These are phyloP conservation scores for Manis crassicaudata DNA, from an alignment of 2,797 vertebrate genomes.

Conservation along the genomic window DNA sequence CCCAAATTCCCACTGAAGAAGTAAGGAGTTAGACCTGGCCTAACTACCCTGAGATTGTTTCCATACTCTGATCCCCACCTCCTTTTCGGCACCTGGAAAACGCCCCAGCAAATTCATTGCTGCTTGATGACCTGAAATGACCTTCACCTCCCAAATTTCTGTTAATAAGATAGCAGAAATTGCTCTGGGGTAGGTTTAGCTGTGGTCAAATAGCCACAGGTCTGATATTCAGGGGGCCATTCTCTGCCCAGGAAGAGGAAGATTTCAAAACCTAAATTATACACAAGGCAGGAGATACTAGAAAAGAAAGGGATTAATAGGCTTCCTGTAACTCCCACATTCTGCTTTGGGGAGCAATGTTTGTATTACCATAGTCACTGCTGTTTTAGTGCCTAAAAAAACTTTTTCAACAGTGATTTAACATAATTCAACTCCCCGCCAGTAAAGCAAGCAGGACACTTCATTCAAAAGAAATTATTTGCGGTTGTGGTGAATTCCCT, in stretches of 20 bases:
- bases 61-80: neutral
- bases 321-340: constrained; percentile 62
- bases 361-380: constrained; percentile 69
- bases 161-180: constrained; percentile 14
- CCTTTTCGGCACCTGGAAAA: neutral
- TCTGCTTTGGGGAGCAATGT: constrained; percentile 73
- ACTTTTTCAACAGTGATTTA: constrained; percentile 71
- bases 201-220: constrained; percentile 52
- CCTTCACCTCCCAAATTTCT: neutral
- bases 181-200: neutral
- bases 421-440: constrained; percentile 73
- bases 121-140: neutral
- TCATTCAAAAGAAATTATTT: constrained; percentile 78
- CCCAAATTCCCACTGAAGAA: neutral
- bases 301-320: constrained; percentile 70
- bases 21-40: neutral
- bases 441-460: constrained; percentile 54
- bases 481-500: constrained; percentile 58
- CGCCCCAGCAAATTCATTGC: neutral
- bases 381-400: constrained; percentile 63
- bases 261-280: constrained; percentile 76
- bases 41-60: neutral
- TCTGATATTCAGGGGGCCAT: constrained; percentile 62
- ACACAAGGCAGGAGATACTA: constrained; percentile 53
- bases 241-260: constrained; percentile 71